Conservation (phyloP, 2,888 invertebrate genomes). For the Cecidostiba fungosa region DNA sequence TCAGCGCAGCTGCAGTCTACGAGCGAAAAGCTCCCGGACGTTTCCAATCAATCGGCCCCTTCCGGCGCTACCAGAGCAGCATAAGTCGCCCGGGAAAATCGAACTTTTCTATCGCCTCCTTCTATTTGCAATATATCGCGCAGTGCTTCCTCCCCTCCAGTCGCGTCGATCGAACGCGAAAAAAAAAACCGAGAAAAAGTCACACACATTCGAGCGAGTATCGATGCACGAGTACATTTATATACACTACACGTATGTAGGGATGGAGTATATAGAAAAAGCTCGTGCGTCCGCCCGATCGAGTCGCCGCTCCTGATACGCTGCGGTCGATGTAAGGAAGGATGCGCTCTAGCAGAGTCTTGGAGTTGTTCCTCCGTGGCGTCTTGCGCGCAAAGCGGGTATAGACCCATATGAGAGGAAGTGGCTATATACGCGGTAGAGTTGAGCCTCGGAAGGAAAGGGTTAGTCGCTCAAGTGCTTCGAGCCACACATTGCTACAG, state of each 20-base stretch:
- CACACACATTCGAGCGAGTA: neutral
- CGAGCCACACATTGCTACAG: constrained; percentile 78
- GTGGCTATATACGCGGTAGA: neutral
- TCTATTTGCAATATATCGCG: constrained; percentile 48
- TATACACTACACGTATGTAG: neutral
- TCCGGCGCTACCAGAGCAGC: constrained; percentile 79
- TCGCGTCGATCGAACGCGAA: constrained; percentile 32
- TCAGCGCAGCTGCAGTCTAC: constrained; percentile 46
- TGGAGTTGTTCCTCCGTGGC: neutral
- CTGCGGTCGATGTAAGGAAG: constrained; percentile 63
- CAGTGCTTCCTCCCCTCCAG: neutral
- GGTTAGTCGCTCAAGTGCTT: constrained; percentile 79
- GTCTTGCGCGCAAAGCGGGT: neutral
- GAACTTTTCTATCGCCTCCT: constrained; percentile 78
- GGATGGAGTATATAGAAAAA: neutral
- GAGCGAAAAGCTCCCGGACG: constrained; percentile 73
- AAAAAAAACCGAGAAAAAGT: neutral
- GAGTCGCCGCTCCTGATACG: constrained; percentile 65
- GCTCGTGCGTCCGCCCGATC: constrained; percentile 51
- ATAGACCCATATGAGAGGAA: constrained; percentile 63
- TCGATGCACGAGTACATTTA: neutral
- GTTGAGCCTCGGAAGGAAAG: constrained; percentile 72
- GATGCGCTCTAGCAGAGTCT: constrained; percentile 54
- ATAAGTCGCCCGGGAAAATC: constrained; percentile 78
- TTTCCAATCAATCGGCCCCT: constrained; percentile 80